Evolutionary conservation across 2,113 vertebrate genomes (phyloP).

Genomic region (Rutilus rutilus): DNA sequence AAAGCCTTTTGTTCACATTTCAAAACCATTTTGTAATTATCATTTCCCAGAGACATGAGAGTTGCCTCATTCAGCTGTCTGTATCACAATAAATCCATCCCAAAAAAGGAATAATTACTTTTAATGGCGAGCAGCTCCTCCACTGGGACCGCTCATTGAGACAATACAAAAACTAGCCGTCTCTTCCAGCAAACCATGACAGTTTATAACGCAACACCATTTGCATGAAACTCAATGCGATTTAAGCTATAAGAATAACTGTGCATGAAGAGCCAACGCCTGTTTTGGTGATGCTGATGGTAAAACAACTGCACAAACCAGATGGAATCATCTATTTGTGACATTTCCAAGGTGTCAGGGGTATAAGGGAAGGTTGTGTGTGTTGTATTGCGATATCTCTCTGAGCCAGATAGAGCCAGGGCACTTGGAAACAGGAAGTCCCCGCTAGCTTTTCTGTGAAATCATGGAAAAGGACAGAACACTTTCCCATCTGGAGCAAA

Average conservation of each 20-base stretch:
- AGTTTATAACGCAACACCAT: background rate
- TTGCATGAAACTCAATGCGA: conserved; percentile 2
- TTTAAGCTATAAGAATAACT: conserved; percentile 7
- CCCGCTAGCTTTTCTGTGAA: conserved; percentile 13
- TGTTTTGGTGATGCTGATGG: conserved; percentile 7
- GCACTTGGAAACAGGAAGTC: conserved; percentile 62
- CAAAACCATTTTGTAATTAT: conserved; percentile 46
- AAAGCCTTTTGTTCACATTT: conserved; percentile 45
- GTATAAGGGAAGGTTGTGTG: background rate
- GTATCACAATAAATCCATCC: conserved; percentile 37
- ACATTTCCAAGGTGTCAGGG: conserved; percentile 20
- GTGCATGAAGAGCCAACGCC: background rate
- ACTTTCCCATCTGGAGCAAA: conserved; percentile 54
- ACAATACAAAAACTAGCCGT: conserved; percentile 9
- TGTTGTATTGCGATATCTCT: conserved; percentile 18
- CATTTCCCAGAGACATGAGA: conserved; percentile 38
- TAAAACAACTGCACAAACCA: conserved; percentile 11
- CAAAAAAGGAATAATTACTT: conserved; percentile 41
- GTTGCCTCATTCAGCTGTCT: conserved; percentile 32
- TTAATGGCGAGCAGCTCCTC: conserved; percentile 45
- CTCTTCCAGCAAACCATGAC: conserved; percentile 7
- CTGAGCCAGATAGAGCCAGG: conserved; percentile 9
- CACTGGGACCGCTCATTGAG: conserved; percentile 19
- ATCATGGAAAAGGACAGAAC: conserved; percentile 44
- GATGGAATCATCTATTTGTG: conserved; percentile 22